Evolutionary conservation across 2,888 invertebrate species (phyloP).

Genomic region (Steinernema hermaphroditum): DNA sequence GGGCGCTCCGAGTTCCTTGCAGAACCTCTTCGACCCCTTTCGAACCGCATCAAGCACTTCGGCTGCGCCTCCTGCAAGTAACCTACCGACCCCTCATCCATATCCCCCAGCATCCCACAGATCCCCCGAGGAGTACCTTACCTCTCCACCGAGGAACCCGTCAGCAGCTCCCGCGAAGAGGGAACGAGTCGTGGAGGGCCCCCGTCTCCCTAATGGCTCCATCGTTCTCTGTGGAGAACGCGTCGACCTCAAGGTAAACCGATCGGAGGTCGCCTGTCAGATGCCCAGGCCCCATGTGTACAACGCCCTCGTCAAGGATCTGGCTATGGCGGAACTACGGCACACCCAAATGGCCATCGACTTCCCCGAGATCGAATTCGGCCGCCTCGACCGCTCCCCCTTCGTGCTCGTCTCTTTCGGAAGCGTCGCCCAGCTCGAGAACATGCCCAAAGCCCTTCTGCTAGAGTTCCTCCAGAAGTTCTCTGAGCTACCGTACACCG

Average conservation of each 20-base stretch:
- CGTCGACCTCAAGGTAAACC: neutral
- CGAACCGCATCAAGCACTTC: slow-evolving; percentile 59
- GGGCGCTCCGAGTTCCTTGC: slow-evolving; percentile 58
- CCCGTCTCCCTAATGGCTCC: neutral
- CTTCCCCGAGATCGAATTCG: slow-evolving; percentile 51
- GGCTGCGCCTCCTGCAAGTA: slow-evolving; percentile 55
- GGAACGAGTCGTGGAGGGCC: neutral
- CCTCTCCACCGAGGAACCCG: neutral
- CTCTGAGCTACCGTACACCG: slow-evolving; percentile 33
- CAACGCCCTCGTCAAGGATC: no score
- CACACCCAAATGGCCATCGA: slow-evolving; percentile 26
- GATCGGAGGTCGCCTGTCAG: no score
- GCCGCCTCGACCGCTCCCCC: slow-evolving; percentile 42
- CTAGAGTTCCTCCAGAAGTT: slow-evolving; percentile 47
- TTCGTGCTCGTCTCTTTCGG: slow-evolving; percentile 60
- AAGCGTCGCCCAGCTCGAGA: slow-evolving; percentile 57
- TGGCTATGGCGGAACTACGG: neutral
- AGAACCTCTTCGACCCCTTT: slow-evolving; percentile 56
- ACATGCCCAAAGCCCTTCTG: slow-evolving; percentile 52
- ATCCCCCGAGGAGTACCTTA: slow-evolving; percentile 2
- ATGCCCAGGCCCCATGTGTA: no score
- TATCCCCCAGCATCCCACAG: neutral
- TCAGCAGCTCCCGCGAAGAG: neutral
- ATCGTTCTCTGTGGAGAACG: neutral
- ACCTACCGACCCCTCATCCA: neutral